Evolutionary conservation across 2,888 invertebrate genomes (phyloP).

Genomic region (Theretra japonica): DNA sequence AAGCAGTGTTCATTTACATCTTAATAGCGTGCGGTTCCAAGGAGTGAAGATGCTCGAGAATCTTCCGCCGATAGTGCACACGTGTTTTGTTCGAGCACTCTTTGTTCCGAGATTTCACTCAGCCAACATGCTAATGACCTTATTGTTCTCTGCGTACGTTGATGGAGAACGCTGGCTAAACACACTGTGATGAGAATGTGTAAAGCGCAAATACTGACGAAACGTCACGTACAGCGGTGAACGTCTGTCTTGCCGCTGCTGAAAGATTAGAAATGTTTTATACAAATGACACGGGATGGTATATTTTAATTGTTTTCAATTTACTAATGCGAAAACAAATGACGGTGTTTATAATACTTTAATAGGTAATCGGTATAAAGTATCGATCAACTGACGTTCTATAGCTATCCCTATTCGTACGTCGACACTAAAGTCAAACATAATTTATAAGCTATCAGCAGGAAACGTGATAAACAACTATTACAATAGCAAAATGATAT

Average conservation of each 20-base stretch:
- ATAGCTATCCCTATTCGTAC: too few species aligned
- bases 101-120: conserved; percentile 46
- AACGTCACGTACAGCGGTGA: not conserved
- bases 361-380: too few species aligned
- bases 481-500: not conserved
- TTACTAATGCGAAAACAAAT: too few species aligned
- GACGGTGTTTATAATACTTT: too few species aligned
- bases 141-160: conserved; percentile 25
- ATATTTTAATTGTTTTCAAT: too few species aligned
- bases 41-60: conserved; percentile 38
- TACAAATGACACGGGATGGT: too few species aligned
- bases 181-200: conserved; percentile 20
- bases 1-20: conserved; percentile 75
- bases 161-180: conserved; percentile 26
- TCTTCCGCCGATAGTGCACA: conserved; percentile 61
- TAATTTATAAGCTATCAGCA: not conserved
- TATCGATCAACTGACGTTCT: too few species aligned
- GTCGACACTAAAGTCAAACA: too few species aligned
- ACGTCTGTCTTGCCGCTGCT: not conserved
- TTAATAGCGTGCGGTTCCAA: conserved; percentile 64
- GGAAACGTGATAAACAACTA: not conserved
- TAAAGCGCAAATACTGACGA: conserved; percentile 21
- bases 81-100: conserved; percentile 54
- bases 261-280: too few species aligned
- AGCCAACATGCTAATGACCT: conserved; percentile 29